phyloP scores from a whole-genome alignment of 2,797 vertebrate genomes.

The Sebastes diploproa region DNA sequence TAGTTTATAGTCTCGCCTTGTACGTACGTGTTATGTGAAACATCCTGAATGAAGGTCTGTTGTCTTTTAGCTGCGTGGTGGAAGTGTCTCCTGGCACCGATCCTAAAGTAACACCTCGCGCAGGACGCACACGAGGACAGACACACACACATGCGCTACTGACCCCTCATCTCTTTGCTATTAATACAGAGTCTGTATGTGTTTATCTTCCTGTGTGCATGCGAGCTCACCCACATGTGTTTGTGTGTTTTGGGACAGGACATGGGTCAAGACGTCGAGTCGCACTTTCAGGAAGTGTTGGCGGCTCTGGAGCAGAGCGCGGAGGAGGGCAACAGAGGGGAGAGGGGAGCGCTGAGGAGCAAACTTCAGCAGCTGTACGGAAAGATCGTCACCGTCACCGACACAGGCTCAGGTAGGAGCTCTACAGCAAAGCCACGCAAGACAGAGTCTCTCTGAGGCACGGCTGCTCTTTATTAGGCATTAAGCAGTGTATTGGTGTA shows the following conservation, averaged over 20 bases:
- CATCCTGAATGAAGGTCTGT: conserved; percentile 31
- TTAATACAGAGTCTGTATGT: conserved; percentile 54
- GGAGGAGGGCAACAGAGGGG: conserved; percentile 58
- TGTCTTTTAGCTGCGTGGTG: conserved; percentile 8
- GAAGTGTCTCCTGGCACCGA: conserved; percentile 48
- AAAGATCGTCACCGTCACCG: conserved; percentile 76
- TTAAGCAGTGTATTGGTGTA: background rate
- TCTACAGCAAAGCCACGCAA: background rate
- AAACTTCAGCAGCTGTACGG: conserved; percentile 83
- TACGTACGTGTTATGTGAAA: conserved; percentile 16
- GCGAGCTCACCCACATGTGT: conserved; percentile 41
- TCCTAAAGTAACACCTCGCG: conserved; percentile 60
- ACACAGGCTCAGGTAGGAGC: conserved; percentile 66
- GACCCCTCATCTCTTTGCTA: conserved; percentile 59
- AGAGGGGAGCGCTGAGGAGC: conserved; percentile 58
- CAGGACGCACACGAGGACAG: conserved; percentile 31
- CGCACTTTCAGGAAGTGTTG: conserved; percentile 90
- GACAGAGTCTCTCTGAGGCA: background rate
- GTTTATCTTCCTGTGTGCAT: conserved; percentile 56
- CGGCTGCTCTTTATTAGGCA: background rate
- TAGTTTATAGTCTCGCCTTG: background rate
- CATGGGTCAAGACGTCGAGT: conserved; percentile 80
- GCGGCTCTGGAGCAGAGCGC: conserved; percentile 78
- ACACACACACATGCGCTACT: background rate
- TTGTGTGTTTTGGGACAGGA: conserved; percentile 78